Conservation (phyloP, 2,797 vertebrate genomes). For the Anguilla megastoma region DNA sequence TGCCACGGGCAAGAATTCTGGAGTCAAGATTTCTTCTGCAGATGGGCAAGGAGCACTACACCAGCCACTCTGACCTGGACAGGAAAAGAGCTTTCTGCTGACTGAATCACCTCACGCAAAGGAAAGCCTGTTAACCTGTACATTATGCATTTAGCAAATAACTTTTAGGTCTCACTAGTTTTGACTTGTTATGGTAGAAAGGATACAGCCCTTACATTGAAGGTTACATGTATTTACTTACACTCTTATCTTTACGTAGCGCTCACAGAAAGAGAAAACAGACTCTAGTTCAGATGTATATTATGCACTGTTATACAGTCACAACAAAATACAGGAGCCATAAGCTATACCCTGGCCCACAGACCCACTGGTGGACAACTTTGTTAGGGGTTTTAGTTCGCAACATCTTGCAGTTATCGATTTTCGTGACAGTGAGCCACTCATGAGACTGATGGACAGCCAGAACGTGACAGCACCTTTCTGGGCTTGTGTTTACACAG, state of each 20-base stretch:
- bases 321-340: no score
- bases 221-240: no score
- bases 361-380: no score
- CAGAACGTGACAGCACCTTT: constrained; percentile 67
- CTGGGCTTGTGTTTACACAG: constrained; percentile 65
- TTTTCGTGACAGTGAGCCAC: constrained; percentile 53
- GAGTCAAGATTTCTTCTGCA: neutral
- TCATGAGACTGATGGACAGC: constrained; percentile 52
- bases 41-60: neutral
- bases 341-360: no score
- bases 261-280: no score
- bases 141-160: neutral
- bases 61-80: neutral
- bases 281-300: no score
- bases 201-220: neutral
- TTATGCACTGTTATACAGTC: no score
- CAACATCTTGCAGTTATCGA: constrained; percentile 17
- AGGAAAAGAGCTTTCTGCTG: neutral
- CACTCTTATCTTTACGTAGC: no score
- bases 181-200: neutral
- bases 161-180: neutral
- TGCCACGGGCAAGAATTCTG: neutral
- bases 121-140: neutral
- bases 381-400: no score
- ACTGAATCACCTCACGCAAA: neutral